Base-by-base conservation (phyloP, 2,113 vertebrate genomes). In the Pholis gunnellus region DNA sequence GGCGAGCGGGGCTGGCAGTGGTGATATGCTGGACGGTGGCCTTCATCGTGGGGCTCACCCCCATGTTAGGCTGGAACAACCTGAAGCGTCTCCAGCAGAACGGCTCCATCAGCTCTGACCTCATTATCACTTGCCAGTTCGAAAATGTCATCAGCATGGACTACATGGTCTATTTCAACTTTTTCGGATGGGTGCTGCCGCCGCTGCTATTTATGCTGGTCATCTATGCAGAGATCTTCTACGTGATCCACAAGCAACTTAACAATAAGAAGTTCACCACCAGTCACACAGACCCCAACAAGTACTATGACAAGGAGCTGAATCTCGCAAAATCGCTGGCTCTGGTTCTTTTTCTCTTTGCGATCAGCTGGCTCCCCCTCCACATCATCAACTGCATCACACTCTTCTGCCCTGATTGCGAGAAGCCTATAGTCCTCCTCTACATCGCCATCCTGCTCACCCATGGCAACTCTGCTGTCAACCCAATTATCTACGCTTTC, bases 161-260 rank as follows among this genome's bases (percentile, higher is more conserved):
- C 84, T 99, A 99, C 93, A 99, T 99, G 99, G 99, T 99, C 34
- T 99, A 99, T 92, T 99, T 99, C 90, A 99, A 99, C 93, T 99
- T 99, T 87, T 99, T 99, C 0, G 94, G 97, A 9, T 99, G 98
- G 97, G 98, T 99, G 81, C 96, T 99, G 83, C 98, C 98, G 0
- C 98, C 99, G 0, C 94, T 99, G 79, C 74, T 99, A 18, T 93
- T 99, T 82, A 99, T 99, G 97, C 90, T 98, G 66, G 81, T 96
- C 79, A 98, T 99, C 92, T 99, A 99, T 75, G 93, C 96, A 50
- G 97, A 99, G 89, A 98, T 99, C 89, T 99, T 99, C 95, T 97
- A 97, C 93, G 96, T 99, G 93, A 99, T 99, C 93, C 98, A 98
- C 89, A 97, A 95, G 93, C 98, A 99, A 56, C 97, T 99, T 31